These are phyloP conservation scores for Ophioninae sp. DNA, from an alignment of 2,888 invertebrate genomes.

Conservation along the genomic window DNA sequence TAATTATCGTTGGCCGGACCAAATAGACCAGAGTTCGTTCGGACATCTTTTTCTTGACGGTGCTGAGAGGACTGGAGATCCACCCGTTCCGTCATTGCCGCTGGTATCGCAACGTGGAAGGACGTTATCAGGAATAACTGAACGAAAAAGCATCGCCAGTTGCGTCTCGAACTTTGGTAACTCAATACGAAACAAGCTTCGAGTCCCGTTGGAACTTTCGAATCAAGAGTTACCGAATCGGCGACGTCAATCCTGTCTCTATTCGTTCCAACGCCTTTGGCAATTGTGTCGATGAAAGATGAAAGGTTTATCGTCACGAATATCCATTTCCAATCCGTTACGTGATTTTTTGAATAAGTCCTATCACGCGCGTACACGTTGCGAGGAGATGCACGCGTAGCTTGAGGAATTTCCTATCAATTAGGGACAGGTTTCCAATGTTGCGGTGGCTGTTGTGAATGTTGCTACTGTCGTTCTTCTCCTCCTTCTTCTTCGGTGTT, in stretches of 20 bases:
- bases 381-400: background rate
- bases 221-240: background rate
- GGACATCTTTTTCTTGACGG: no score
- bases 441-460: constrained; percentile 63
- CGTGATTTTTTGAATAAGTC: constrained; percentile 72
- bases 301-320: constrained; percentile 67
- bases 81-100: background rate
- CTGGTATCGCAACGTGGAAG: background rate
- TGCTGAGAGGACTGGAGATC: background rate
- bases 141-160: background rate
- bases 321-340: constrained; percentile 76
- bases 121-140: background rate
- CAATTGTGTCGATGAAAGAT: background rate
- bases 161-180: background rate
- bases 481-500: background rate
- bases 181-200: background rate
- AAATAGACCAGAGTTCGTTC: no score
- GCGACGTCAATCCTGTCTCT: background rate
- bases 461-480: constrained; percentile 54
- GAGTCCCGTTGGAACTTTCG: background rate
- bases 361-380: constrained; percentile 45
- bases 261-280: background rate
- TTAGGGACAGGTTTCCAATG: constrained; percentile 79
- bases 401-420: constrained; percentile 79
- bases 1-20: no score